Conservation (phyloP, 2,797 vertebrate species). For the Amazona finschi region DNA sequence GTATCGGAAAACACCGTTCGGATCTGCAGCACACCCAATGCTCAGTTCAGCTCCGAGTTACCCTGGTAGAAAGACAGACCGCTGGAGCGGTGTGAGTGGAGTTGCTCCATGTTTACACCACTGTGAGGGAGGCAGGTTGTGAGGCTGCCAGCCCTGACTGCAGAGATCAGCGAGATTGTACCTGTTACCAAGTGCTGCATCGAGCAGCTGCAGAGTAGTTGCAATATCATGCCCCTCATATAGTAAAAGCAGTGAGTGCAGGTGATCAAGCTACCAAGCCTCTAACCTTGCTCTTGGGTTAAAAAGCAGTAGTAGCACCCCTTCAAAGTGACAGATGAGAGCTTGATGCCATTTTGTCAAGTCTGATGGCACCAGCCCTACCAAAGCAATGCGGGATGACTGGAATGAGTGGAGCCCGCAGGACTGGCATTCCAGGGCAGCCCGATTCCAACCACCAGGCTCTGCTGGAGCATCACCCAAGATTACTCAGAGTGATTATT, state of each 20-base stretch:
- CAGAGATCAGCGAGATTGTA: not conserved
- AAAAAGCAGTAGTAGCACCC: not conserved
- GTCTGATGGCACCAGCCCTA: not conserved
- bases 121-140: not conserved
- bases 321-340: not conserved
- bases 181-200: not conserved
- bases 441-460: not conserved
- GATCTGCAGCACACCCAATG: not conserved
- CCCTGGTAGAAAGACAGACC: accelerated
- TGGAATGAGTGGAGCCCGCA: not conserved
- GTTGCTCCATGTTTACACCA: not conserved
- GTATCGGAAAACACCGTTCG: not conserved
- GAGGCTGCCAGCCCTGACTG: not conserved
- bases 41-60: not conserved
- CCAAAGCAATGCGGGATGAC: not conserved
- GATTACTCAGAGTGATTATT: not conserved
- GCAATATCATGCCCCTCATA: not conserved
- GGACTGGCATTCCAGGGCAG: not conserved
- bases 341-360: not conserved
- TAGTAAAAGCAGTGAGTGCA: not conserved
- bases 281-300: not conserved
- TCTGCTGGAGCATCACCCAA: not conserved
- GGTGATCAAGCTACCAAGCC: not conserved
- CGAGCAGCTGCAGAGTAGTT: not conserved
- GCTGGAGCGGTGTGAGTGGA: accelerated